phyloP scores from a whole-genome alignment of 2,797 vertebrate species.

The Loris lydekkerianus region DNA sequence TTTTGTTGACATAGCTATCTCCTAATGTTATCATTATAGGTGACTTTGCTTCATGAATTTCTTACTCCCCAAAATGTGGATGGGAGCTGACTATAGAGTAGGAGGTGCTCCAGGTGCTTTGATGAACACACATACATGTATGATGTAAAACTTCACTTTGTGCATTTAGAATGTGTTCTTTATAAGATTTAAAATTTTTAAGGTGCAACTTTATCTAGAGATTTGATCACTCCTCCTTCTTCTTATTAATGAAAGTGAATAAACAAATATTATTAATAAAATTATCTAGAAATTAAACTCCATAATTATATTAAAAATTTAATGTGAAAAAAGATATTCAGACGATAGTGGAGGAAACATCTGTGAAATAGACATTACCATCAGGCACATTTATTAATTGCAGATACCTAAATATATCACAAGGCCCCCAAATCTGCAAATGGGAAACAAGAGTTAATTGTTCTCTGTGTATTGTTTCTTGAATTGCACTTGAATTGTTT shows the following conservation, averaged over 20 bases:
- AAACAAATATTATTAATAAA: conserved; percentile 33
- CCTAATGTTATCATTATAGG: background rate
- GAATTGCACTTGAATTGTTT: background rate
- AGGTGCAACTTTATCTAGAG: background rate
- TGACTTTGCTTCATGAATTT: background rate
- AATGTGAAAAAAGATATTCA: conserved; percentile 33
- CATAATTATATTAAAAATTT: conserved; percentile 6
- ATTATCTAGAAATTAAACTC: conserved; percentile 8
- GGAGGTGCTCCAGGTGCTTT: background rate
- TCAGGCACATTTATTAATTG: conserved; percentile 25
- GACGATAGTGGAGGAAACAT: background rate
- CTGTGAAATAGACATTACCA: conserved; percentile 25
- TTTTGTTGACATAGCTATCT: background rate
- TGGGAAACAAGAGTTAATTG: conserved; percentile 43
- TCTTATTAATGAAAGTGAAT: conserved; percentile 45
- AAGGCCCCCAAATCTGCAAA: background rate
- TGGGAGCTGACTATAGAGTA: background rate
- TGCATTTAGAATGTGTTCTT: no score
- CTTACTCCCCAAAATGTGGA: background rate
- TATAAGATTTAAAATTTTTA: background rate
- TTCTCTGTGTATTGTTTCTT: conserved; percentile 9
- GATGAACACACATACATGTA: background rate
- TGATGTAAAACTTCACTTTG: no score
- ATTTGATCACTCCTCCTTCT: background rate
- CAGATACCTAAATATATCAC: conserved; percentile 23